Evolutionary conservation across 2,113 vertebrate genomes (phyloP).

Genomic region (Oryctolagus cuniculus): mOryCun1.1 NC_091436.1:21745001-21745500

Average conservation of each 20-base stretch:
- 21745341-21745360: background rate
- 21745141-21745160: background rate
- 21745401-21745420: background rate
- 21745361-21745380: background rate
- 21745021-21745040: background rate
- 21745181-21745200: background rate
- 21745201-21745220: background rate
- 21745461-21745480: too few relatives aligned
- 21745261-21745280: background rate
- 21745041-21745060: background rate
- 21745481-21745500: too few relatives aligned
- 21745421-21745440: background rate
- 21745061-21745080: slow-evolving; percentile 35
- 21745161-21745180: background rate
- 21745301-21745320: background rate
- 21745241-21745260: background rate
- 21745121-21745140: background rate
- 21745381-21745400: background rate
- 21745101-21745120: background rate
- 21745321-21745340: too few relatives aligned
- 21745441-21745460: too few relatives aligned
- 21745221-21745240: background rate
- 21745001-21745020: background rate
- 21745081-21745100: slow-evolving; percentile 5
- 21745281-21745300: background rate